Evolutionary conservation across 2,888 invertebrate genomes (phyloP).

Genomic region (Parnassius apollo): DNA sequence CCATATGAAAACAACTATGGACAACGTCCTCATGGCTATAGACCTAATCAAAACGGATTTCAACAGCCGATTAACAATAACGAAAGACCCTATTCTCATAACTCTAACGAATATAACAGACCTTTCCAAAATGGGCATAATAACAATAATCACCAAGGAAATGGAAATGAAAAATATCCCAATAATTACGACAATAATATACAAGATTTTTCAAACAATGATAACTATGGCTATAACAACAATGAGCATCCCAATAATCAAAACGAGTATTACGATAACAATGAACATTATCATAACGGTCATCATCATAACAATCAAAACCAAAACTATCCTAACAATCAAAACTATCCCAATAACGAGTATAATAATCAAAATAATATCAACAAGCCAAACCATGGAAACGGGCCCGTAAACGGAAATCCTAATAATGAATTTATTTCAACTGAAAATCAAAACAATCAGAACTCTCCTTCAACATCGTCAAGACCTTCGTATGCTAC

Average conservation of each 20-base stretch:
- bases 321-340: conserved; percentile 20
- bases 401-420: conserved; percentile 21
- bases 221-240: conserved; percentile 34
- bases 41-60: conserved; percentile 22
- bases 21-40: conserved; percentile 13
- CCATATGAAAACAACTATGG: conserved; percentile 37
- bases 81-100: conserved; percentile 1
- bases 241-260: conserved; percentile 26
- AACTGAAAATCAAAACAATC: conserved; percentile 9
- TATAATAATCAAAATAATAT: conserved; percentile 32
- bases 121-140: conserved; percentile 14
- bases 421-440: conserved; percentile 10
- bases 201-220: no score
- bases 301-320: conserved; percentile 25
- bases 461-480: background rate
- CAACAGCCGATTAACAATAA: conserved; percentile 19
- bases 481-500: conserved; percentile 4
- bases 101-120: conserved; percentile 16
- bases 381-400: conserved; percentile 27
- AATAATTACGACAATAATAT: conserved; percentile 21
- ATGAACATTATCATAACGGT: conserved; percentile 20
- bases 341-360: conserved; percentile 30
- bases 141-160: conserved; percentile 18
- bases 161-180: conserved; percentile 26
- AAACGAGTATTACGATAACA: background rate